Conservation (phyloP, 2,797 vertebrate species). For the Mormyrops boulengeri region DNA sequence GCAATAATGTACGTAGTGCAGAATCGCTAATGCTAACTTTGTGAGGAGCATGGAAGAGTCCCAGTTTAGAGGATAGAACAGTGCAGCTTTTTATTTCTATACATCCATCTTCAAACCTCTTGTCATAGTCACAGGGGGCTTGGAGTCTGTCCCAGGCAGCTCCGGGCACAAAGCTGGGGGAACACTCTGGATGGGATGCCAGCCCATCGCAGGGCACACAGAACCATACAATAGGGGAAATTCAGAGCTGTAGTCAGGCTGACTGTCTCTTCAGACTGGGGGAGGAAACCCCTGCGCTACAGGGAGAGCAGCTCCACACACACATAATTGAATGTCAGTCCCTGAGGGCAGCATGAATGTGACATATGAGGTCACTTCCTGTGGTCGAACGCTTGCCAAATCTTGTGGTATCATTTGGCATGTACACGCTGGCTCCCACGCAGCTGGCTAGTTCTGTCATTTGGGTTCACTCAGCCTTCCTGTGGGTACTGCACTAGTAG, state of each 20-base stretch:
- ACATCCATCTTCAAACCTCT: background rate
- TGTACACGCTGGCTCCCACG: background rate
- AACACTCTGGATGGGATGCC: background rate
- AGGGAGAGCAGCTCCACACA: background rate
- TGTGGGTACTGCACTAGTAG: background rate
- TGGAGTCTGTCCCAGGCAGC: background rate
- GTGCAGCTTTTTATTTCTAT: background rate
- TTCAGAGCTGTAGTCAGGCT: background rate
- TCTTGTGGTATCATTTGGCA: background rate
- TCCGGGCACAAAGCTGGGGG: background rate
- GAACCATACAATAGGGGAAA: background rate
- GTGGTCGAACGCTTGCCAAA: background rate
- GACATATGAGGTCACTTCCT: background rate
- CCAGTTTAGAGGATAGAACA: background rate
- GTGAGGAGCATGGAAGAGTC: background rate
- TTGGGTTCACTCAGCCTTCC: background rate
- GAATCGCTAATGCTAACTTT: background rate
- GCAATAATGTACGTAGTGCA: background rate
- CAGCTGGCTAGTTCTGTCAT: background rate
- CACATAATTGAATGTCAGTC: background rate
- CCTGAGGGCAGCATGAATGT: background rate
- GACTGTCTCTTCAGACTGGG: background rate
- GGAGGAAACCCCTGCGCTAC: background rate
- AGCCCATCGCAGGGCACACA: background rate
- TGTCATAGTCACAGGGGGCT: background rate